Evolutionary conservation across 2,888 invertebrate species (phyloP).

Genomic region (Apodemia mormo): DNA sequence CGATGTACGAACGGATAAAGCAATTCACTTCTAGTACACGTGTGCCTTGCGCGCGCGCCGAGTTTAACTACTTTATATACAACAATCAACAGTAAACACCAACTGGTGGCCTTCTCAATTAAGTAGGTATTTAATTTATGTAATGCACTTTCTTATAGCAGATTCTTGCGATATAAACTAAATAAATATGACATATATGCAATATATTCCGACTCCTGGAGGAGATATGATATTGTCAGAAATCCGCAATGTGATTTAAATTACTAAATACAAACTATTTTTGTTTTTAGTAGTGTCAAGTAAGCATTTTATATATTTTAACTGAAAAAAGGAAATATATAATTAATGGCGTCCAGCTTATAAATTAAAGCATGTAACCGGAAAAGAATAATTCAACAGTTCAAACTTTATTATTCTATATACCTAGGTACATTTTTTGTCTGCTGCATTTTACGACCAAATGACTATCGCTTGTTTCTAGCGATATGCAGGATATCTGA

Average conservation of each 20-base stretch:
- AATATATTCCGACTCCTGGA: not conserved
- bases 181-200: not conserved
- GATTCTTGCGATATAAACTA: conserved; percentile 49
- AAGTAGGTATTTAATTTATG: conserved; percentile 69
- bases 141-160: conserved; percentile 73
- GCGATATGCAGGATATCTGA: no score
- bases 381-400: no score
- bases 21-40: conserved; percentile 77
- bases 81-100: conserved; percentile 46
- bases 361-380: no score
- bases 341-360: no score
- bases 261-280: not conserved
- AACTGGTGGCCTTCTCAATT: conserved; percentile 76
- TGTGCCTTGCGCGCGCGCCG: conserved; percentile 73
- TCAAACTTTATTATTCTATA: no score
- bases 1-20: conserved; percentile 54
- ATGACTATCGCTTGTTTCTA: no score
- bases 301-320: no score
- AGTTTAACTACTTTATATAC: conserved; percentile 59
- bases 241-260: conserved; percentile 2
- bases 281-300: no score
- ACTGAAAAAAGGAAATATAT: no score
- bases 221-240: not conserved
- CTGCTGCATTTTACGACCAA: no score
- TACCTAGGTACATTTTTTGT: no score